Conservation (phyloP, 2,888 invertebrate genomes). For the Megastigmus dorsalis region DNA sequence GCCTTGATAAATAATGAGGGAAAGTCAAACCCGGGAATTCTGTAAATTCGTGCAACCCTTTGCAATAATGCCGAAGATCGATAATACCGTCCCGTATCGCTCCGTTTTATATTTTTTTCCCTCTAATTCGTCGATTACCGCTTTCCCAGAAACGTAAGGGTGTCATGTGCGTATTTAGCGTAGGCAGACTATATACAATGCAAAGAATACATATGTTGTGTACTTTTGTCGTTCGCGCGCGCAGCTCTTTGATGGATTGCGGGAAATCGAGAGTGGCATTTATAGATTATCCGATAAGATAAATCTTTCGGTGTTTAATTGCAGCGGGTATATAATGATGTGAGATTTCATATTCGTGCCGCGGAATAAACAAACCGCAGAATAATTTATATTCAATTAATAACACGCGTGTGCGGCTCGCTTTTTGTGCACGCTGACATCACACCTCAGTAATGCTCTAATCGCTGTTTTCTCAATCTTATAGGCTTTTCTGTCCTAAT, state of each 20-base stretch:
- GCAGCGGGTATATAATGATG: background rate
- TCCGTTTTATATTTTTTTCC: background rate
- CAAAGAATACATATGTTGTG: background rate
- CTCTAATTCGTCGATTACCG: background rate
- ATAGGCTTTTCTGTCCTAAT: no score
- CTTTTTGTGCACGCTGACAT: background rate
- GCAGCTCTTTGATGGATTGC: constrained; percentile 15
- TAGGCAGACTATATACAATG: background rate
- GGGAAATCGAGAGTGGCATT: background rate
- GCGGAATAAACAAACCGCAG: background rate
- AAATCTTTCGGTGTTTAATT: constrained; percentile 2
- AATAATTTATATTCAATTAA: no score
- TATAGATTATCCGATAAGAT: constrained; percentile 1
- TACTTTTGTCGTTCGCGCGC: no score
- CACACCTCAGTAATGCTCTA: background rate
- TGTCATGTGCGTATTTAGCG: no score
- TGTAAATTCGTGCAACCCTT: background rate
- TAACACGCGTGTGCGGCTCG: background rate
- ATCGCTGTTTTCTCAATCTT: background rate
- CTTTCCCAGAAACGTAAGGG: background rate
- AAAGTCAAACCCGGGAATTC: background rate
- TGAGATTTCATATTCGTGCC: background rate
- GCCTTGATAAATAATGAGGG: no score
- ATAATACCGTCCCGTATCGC: background rate
- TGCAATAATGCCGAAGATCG: background rate